These are phyloP conservation scores for Tenthredo amoena DNA, from an alignment of 2,888 invertebrate species.

Conservation along the genomic window DNA sequence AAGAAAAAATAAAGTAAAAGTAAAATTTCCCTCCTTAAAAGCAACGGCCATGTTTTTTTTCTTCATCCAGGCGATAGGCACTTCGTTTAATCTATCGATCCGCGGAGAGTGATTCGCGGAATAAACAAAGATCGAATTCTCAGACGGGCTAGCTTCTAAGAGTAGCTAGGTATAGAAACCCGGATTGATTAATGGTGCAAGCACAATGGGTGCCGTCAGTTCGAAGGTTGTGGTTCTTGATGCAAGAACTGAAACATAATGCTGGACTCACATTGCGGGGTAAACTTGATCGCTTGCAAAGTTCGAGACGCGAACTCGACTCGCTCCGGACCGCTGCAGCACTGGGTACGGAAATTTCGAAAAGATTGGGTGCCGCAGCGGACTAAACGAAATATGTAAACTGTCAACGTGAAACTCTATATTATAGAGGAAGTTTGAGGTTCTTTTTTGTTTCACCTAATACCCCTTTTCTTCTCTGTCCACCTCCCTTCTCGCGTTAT, in stretches of 20 bases:
- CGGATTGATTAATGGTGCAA: conserved; percentile 45
- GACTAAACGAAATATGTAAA: conserved; percentile 36
- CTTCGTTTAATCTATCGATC: conserved; percentile 35
- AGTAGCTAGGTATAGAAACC: conserved; percentile 35
- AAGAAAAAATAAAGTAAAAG: neutral
- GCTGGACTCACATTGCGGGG: conserved; percentile 26
- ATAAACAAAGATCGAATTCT: conserved; percentile 51
- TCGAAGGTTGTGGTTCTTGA: conserved; percentile 36
- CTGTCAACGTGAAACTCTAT: conserved; percentile 20
- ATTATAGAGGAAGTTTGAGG: neutral
- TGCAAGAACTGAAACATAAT: conserved; percentile 46
- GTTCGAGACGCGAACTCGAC: neutral
- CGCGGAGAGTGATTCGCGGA: conserved; percentile 45
- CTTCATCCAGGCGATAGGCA: neutral
- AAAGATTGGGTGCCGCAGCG: neutral
- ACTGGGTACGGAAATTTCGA: neutral
- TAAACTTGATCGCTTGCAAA: conserved; percentile 20
- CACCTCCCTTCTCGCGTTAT: conserved; percentile 15
- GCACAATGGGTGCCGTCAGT: conserved; percentile 43
- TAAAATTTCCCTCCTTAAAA: neutral
- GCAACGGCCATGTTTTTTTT: neutral
- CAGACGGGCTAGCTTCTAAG: conserved; percentile 38
- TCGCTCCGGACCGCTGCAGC: neutral
- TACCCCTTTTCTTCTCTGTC: neutral
- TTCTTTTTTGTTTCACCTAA: conserved; percentile 16